These are phyloP conservation scores for Pheosia gnoma DNA, from an alignment of 2,888 invertebrate genomes.

Conservation along the genomic window DNA sequence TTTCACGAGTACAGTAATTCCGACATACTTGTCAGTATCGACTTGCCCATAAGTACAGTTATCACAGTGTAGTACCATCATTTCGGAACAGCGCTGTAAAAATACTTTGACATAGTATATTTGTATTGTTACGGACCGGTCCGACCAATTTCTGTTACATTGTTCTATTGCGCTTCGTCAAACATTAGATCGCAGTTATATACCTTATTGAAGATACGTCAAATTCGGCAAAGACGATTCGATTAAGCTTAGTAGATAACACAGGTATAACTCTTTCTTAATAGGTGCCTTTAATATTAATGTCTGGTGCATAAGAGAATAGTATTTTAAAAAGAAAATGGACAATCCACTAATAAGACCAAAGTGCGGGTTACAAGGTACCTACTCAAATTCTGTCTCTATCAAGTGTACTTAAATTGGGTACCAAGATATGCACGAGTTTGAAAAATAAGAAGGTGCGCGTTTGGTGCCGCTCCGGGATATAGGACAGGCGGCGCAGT, in stretches of 20 bases:
- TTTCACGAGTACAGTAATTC: constrained; percentile 27
- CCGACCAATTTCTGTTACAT: constrained; percentile 23
- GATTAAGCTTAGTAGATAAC: too few species aligned
- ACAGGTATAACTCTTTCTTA: too few species aligned
- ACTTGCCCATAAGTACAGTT: constrained; percentile 33
- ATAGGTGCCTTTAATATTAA: too few species aligned
- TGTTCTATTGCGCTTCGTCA: neutral
- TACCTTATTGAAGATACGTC: too few species aligned
- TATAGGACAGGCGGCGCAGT: constrained; percentile 55
- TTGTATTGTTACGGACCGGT: constrained; percentile 27
- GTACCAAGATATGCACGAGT: constrained; percentile 16
- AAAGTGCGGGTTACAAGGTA: too few species aligned
- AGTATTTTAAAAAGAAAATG: too few species aligned
- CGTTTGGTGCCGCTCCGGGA: constrained; percentile 53
- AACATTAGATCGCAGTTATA: neutral
- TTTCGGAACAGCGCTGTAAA: constrained; percentile 21
- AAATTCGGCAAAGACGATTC: too few species aligned
- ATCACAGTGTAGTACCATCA: constrained; percentile 22
- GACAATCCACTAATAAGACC: too few species aligned
- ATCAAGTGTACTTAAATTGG: too few species aligned
- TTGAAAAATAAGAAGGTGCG: constrained; percentile 46
- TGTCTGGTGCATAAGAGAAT: too few species aligned
- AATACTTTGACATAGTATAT: constrained; percentile 21
- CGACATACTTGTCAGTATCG: constrained; percentile 22
- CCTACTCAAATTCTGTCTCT: too few species aligned